Evolutionary conservation across 2,888 invertebrate species (phyloP), one percentile per base, ranked within the genome.

Genomic region (Idaea aversata): DNA sequence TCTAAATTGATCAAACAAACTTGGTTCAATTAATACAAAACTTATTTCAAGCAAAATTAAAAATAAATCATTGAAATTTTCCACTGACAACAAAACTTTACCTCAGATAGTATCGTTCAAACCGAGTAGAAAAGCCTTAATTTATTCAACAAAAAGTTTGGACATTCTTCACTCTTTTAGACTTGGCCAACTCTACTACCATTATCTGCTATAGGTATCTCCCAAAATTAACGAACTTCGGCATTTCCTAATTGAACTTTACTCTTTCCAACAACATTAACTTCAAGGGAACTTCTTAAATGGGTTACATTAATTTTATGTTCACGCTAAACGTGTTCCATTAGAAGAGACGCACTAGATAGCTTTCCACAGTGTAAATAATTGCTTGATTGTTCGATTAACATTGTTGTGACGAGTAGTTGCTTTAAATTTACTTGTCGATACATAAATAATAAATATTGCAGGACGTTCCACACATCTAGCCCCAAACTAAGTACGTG

Each of bases 211-310:
- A 59, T 34, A 47, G 10, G 47, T 47, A 59, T 59, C 59, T 58
- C 63, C 58, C 57, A 57, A 59, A n/a, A 60, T 60, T 62, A 57
- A 16, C 57, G 7, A 68, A 68, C 65, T 68, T 65, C 58, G 60
- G 10, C 62, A 62, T 62, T 68, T 62, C 15, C 65, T 65, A 64
- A 67, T 67, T 63, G 61, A 65, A 68, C 57, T 68, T 68, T 34
- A 34, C 58, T 62, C 34, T 62, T 64, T 68, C 57, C 16, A 63
- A 16, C 62, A 36, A 59, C 59, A 59, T 59, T 59, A 59, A 59
- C 59, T 59, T 34, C 34, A 59, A 34, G 16, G 15, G 59, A 59
- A 59, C 60, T 67, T 63, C 36, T 63, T 62, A 65, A 65, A 62
- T 61, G 57, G 63, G 57, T 62, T 60, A 57, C 59, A 57, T 60